phyloP scores from a whole-genome alignment of 37 sponge, comb jelly and placozoan genomes.

The Lycopodina hypogea region DNA sequence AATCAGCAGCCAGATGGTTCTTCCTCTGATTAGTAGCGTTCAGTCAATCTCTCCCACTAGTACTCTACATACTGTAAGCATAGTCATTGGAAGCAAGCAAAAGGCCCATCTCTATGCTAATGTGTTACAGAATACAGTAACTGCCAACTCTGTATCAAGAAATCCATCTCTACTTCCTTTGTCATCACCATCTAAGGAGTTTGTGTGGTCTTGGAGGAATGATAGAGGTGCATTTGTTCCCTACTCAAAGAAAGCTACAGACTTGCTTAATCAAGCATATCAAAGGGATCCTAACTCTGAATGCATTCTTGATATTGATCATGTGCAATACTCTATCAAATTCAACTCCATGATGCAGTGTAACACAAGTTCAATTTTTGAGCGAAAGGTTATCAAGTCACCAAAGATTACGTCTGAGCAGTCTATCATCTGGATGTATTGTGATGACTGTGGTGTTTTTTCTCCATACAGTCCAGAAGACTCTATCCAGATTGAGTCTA shows the following conservation, averaged over 20 bases:
- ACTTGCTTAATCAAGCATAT: no score
- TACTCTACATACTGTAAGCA: neutral
- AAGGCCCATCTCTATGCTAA: neutral
- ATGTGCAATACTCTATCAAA: neutral
- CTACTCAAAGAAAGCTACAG: no score
- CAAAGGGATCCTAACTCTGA: no score
- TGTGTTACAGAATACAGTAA: neutral
- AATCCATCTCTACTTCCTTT: no score
- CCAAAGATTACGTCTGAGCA: no score
- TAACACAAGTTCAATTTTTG: neutral
- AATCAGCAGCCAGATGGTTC: conserved; percentile 39
- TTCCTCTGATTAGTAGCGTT: conserved; percentile 27
- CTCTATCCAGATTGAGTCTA: conserved; percentile 30
- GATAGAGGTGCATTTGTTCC: no score
- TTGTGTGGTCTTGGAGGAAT: no score
- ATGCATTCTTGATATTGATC: no score
- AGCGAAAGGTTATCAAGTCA: neutral
- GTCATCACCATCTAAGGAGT: no score
- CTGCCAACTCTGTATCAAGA: no score
- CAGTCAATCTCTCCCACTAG: conserved; percentile 12
- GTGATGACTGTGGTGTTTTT: conserved; percentile 20
- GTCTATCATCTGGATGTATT: conserved; percentile 48
- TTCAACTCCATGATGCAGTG: conserved; percentile 11
- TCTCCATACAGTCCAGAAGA: conserved; percentile 29
- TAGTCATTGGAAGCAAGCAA: neutral